These are phyloP conservation scores for Brachionus plicatilis DNA, from an alignment of 1,140 invertebrate genomes.

Conservation along the genomic window DNA sequence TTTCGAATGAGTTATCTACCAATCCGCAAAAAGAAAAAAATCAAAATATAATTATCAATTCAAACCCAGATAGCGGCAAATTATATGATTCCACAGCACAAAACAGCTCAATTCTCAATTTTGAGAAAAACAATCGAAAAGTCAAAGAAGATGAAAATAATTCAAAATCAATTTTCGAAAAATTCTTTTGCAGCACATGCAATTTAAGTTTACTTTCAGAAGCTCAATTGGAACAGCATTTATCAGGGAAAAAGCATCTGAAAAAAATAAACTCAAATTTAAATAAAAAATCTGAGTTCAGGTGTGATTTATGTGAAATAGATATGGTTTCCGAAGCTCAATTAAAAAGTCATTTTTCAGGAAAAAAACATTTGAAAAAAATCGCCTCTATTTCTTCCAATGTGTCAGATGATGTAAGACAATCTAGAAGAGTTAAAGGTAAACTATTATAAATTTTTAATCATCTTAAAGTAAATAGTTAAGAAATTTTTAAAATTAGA, in stretches of 20 bases:
- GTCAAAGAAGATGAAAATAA: not conserved
- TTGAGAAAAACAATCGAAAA: not conserved
- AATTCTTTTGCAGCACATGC: not conserved
- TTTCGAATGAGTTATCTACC: no score
- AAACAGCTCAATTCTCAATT: not conserved
- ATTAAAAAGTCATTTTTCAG: not conserved
- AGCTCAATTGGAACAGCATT: not conserved
- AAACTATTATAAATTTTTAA: not conserved
- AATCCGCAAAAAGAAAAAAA: no score
- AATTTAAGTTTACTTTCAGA: not conserved
- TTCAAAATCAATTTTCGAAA: not conserved
- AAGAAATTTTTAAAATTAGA: not conserved
- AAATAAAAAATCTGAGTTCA: not conserved
- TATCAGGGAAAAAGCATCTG: not conserved
- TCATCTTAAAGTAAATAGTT: not conserved
- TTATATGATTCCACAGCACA: not conserved
- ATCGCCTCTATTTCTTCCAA: not conserved
- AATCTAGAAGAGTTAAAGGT: not conserved
- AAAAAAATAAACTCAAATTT: conserved; percentile 5
- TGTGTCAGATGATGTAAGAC: not conserved
- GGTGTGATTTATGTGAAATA: not conserved
- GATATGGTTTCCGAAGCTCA: not conserved
- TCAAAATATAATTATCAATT: no score
- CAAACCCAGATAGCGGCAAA: no score
- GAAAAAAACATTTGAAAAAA: conserved; percentile 18